phyloP scores from a whole-genome alignment of 2,797 vertebrate genomes.

The Bradypodion ventrale region DNA sequence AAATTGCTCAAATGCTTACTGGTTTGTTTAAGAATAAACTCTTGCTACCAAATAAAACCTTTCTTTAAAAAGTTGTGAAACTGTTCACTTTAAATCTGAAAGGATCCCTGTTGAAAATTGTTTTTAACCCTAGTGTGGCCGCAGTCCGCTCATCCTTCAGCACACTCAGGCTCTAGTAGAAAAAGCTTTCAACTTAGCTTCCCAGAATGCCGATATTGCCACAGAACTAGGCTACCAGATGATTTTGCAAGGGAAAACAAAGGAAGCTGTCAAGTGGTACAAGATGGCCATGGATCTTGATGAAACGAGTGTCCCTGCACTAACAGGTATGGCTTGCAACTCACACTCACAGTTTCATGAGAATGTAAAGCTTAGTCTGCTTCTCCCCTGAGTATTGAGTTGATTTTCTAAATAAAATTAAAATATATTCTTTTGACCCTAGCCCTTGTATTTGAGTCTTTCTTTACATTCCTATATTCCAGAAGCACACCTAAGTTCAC shows the following conservation, averaged over 20 bases:
- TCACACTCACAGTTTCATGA: background rate
- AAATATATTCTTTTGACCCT: too few relatives aligned
- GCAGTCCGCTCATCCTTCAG: constrained; percentile 87
- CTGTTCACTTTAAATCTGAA: background rate
- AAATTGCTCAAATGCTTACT: background rate
- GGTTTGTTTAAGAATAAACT: background rate
- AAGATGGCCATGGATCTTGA: constrained; percentile 89
- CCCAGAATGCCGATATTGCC: constrained; percentile 86
- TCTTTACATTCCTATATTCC: background rate
- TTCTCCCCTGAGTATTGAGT: background rate
- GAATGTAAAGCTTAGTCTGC: background rate
- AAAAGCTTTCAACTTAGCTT: constrained; percentile 80
- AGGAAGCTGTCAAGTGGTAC: constrained; percentile 92
- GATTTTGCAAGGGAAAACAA: constrained; percentile 86
- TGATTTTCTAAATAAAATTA: too few relatives aligned
- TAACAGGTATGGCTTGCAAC: constrained; percentile 81
- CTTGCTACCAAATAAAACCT: background rate
- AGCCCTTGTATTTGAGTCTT: background rate
- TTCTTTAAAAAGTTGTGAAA: background rate
- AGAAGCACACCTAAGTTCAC: background rate
- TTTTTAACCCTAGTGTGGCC: constrained; percentile 84
- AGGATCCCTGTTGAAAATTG: constrained; percentile 11
- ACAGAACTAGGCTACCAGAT: constrained; percentile 94
- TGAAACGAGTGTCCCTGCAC: constrained; percentile 86
- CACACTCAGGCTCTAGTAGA: constrained; percentile 88